Evolutionary conservation across 2,797 vertebrate genomes (phyloP).

Genomic region (Sebastes matsubarae): DNA sequence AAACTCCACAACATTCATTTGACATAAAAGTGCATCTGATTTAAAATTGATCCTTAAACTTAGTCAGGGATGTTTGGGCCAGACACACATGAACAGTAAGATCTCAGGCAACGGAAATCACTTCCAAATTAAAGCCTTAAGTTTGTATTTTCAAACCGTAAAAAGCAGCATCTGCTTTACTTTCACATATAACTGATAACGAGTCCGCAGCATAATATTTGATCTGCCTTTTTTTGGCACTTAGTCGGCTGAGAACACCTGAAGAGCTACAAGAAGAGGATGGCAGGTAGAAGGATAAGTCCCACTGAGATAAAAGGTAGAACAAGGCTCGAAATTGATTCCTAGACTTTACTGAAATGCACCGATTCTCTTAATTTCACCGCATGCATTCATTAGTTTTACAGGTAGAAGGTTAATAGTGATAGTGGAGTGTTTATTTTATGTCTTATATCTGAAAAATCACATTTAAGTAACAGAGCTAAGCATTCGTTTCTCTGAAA

Average conservation of each 20-base stretch:
- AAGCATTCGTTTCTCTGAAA: not conserved
- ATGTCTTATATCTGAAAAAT: too few relatives aligned
- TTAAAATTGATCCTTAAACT: slow-evolving; percentile 47
- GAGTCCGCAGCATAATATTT: not conserved
- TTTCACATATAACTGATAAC: not conserved
- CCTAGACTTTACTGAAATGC: not conserved
- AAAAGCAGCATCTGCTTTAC: slow-evolving; percentile 8
- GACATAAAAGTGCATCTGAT: slow-evolving; percentile 90
- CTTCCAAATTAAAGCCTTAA: slow-evolving; percentile 19
- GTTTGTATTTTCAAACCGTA: slow-evolving; percentile 1
- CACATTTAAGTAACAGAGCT: not conserved
- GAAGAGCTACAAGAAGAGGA: not conserved
- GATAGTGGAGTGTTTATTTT: not conserved
- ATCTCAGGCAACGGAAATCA: not conserved
- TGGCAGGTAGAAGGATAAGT: not conserved
- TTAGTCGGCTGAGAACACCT: slow-evolving; percentile 19
- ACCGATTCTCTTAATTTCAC: not conserved
- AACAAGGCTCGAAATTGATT: not conserved
- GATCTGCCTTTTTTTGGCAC: slow-evolving; percentile 16
- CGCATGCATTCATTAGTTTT: not conserved
- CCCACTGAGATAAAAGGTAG: not conserved
- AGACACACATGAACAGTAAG: slow-evolving; percentile 21
- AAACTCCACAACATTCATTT: slow-evolving; percentile 88
- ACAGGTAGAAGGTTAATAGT: not conserved
- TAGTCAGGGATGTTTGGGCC: slow-evolving; percentile 29